Conservation (phyloP, 2,113 vertebrate genomes). For the Nicator chloris region DNA sequence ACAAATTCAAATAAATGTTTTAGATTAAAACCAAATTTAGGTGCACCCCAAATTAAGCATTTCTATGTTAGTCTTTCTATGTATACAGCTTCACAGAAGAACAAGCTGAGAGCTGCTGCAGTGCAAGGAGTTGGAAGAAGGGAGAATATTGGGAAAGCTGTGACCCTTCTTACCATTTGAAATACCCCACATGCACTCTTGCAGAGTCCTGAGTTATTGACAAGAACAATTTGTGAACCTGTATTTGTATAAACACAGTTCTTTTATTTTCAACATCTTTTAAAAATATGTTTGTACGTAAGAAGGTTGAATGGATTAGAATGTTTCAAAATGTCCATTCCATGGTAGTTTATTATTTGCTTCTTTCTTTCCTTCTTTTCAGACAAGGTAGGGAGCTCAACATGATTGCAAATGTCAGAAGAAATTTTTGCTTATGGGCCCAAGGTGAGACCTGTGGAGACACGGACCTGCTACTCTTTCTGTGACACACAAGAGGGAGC, state of each 20-base stretch:
- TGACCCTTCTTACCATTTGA: not conserved
- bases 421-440: accelerated
- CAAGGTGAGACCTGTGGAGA: accelerated
- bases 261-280: not conserved
- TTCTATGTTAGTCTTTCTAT: not conserved
- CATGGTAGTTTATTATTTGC: accelerated
- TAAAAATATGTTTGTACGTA: not conserved
- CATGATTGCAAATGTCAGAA: not conserved
- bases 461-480: not conserved
- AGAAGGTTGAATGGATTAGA: not conserved
- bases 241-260: not conserved
- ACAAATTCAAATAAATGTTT: not conserved
- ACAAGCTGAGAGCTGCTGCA: not conserved
- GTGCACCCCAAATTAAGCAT: not conserved
- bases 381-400: not conserved
- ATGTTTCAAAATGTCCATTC: not conserved
- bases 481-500: conserved; percentile 33
- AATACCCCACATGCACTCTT: not conserved
- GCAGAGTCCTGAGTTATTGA: not conserved
- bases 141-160: not conserved
- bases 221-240: not conserved
- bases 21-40: not conserved
- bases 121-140: not conserved
- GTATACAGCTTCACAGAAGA: not conserved
- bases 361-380: not conserved